A percentile compares a stretch with the other conserved stretches of the same genome.
These are phyloP conservation scores for Cariama cristata DNA, from an alignment of 2,113 vertebrate species.

Conservation along the genomic window DNA sequence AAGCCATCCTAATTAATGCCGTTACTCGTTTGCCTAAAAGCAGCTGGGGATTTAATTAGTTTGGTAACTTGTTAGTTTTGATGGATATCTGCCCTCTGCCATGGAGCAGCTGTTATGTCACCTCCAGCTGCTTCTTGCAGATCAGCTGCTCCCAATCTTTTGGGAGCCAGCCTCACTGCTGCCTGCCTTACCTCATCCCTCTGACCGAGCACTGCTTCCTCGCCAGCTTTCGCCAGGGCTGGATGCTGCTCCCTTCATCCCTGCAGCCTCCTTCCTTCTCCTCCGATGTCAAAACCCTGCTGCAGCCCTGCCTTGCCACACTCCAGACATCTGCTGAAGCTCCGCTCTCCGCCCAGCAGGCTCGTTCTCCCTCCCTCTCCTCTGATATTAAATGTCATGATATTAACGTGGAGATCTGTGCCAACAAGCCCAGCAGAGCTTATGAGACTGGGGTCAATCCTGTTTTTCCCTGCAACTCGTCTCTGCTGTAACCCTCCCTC, in stretches of 20 bases:
- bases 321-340: not conserved
- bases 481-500: not conserved
- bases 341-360: rapidly evolving
- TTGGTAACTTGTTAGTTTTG: constrained; percentile 38
- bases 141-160: not conserved
- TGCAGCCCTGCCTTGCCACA: not conserved
- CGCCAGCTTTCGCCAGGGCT: rapidly evolving
- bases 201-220: not conserved
- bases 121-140: not conserved
- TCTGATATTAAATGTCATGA: not conserved
- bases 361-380: not conserved
- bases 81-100: constrained; percentile 36
- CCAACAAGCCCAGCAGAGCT: not conserved
- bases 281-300: not conserved
- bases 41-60: constrained; percentile 47
- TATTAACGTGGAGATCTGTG: not conserved
- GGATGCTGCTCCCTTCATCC: not conserved
- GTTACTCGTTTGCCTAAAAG: constrained; percentile 4
- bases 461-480: not conserved
- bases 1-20: constrained; percentile 13
- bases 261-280: not conserved
- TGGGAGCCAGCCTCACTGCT: not conserved
- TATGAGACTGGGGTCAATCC: not conserved
- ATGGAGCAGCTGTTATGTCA: not conserved
- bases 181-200: not conserved